Evolutionary conservation across 1,140 invertebrate species (phyloP).

Genomic region (Daktulosphaira vitifoliae): DNA sequence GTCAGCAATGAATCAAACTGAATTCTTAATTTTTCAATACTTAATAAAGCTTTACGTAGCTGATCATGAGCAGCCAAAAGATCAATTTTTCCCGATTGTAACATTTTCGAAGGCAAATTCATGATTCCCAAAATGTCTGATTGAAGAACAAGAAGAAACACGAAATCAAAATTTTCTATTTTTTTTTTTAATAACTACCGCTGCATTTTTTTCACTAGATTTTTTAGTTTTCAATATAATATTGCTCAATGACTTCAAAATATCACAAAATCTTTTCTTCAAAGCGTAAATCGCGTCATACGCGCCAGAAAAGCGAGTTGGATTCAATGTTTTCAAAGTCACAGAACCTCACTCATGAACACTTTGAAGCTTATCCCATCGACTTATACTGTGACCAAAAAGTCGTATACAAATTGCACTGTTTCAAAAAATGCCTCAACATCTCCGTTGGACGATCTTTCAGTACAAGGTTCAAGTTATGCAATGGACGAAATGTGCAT

Average conservation of each 20-base stretch:
- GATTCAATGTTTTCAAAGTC: neutral
- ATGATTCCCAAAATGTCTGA: neutral
- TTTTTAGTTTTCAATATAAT: neutral
- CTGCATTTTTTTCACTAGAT: neutral
- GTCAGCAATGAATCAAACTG: neutral
- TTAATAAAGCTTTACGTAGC: neutral
- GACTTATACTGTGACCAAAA: neutral
- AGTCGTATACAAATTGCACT: neutral
- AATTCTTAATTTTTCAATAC: neutral
- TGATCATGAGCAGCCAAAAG: neutral
- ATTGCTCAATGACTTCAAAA: neutral
- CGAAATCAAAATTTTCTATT: neutral
- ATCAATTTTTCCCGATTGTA: neutral
- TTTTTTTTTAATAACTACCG: neutral
- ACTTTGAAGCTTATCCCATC: neutral
- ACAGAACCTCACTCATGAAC: neutral
- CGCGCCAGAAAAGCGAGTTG: neutral
- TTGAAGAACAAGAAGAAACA: neutral
- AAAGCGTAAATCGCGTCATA: neutral
- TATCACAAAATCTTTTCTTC: neutral
- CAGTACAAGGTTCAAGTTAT: conserved; percentile 36
- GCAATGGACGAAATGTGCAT: conserved; percentile 37
- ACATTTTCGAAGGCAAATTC: neutral
- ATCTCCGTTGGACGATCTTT: neutral
- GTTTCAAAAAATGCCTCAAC: neutral